Percentiles rank a stretch among this genome's conserved stretches.
Conservation (phyloP, 2,113 vertebrate species). For the Tyrannus savana region DNA sequence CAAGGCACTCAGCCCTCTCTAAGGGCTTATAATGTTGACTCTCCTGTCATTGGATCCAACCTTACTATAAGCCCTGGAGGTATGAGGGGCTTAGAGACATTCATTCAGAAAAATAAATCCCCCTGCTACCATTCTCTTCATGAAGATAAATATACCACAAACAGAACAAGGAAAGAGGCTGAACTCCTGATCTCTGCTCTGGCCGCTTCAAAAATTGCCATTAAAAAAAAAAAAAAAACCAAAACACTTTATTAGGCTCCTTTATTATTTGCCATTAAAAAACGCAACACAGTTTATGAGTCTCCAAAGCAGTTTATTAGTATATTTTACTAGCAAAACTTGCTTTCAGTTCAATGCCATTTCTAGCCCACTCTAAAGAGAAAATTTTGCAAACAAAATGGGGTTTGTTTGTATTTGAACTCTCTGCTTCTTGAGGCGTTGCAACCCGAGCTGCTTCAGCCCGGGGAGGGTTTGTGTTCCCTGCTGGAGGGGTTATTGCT, state of each 20-base stretch:
- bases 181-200: conserved; percentile 66
- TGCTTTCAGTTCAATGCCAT: neutral
- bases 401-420: neutral
- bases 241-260: conserved; percentile 45
- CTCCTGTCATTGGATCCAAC: conserved; percentile 78
- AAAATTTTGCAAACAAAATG: neutral
- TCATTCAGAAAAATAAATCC: conserved; percentile 74
- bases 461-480: neutral
- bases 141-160: conserved; percentile 74
- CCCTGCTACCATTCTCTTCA: conserved; percentile 69
- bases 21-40: conserved; percentile 81
- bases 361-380: neutral
- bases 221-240: conserved; percentile 15
- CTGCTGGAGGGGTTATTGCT: neutral
- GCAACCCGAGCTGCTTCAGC: neutral
- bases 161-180: conserved; percentile 64
- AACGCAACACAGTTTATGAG: conserved; percentile 3
- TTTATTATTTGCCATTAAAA: conserved; percentile 58
- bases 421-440: fast-evolving
- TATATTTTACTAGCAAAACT: conserved; percentile 49
- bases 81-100: conserved; percentile 69
- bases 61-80: conserved; percentile 77
- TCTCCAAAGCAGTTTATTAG: neutral
- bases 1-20: conserved; percentile 76
- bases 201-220: conserved; percentile 54